Percentiles rank a stretch among this genome's conserved stretches.
Evolutionary conservation across 2,888 invertebrate genomes (phyloP).

Genomic region (Dicyrtoma fusca): DNA sequence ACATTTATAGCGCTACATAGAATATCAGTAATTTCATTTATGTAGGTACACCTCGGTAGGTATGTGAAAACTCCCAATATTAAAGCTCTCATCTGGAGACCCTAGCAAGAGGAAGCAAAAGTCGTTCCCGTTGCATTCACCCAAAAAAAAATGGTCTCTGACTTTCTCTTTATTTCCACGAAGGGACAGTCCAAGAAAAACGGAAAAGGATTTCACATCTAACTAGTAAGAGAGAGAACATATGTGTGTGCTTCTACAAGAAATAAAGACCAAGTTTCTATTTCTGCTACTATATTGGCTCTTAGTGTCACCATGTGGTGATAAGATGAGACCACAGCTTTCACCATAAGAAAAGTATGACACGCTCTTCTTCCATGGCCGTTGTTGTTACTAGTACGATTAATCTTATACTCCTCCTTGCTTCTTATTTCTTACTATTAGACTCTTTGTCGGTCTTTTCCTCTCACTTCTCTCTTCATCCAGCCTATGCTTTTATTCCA

Average conservation of each 20-base stretch:
- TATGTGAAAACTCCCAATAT: no score
- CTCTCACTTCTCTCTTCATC: background rate
- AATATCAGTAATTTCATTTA: no score
- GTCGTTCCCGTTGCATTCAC: background rate
- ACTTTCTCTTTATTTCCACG: background rate
- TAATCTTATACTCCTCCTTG: constrained; percentile 3
- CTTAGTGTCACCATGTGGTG: constrained; percentile 39
- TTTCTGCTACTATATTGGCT: constrained; percentile 39
- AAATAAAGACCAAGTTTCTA: no score
- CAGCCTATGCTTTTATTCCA: no score
- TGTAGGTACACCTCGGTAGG: no score
- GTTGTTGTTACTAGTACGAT: background rate
- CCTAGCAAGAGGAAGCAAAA: background rate
- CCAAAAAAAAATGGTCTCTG: constrained; percentile 1
- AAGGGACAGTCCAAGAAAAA: no score
- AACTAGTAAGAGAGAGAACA: background rate
- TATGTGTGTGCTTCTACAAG: no score
- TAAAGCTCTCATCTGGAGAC: no score
- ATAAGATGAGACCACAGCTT: constrained; percentile 37
- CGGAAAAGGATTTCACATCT: background rate
- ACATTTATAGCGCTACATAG: no score
- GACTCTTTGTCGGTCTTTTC: background rate
- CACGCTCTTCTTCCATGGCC: constrained; percentile 2
- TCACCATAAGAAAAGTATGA: constrained; percentile 29
- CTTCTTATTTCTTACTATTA: no score